phyloP scores from a whole-genome alignment of 2,113 vertebrate genomes.

The Tenrec ecaudatus region DNA sequence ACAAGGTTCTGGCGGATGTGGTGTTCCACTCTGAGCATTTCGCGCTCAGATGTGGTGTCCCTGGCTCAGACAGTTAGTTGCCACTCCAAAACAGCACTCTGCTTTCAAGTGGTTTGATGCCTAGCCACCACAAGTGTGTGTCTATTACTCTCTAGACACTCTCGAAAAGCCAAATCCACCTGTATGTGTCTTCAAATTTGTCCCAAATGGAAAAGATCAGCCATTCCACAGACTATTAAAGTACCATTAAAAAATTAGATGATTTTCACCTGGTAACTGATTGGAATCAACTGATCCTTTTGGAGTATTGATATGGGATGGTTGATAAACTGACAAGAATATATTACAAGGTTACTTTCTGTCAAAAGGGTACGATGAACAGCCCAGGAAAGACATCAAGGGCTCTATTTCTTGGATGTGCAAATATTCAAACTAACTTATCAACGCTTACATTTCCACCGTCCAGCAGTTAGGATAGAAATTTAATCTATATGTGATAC shows the following conservation, averaged over 20 bases:
- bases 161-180: not conserved
- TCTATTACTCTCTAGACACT: not conserved
- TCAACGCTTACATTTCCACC: not conserved
- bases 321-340: not conserved
- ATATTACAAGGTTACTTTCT: not conserved
- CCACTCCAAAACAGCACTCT: not conserved
- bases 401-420: not conserved
- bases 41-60: not conserved
- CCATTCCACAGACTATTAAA: not conserved
- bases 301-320: not conserved
- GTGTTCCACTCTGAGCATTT: not conserved
- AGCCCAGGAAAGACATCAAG: not conserved
- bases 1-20: not conserved
- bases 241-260: not conserved
- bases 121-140: not conserved
- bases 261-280: not conserved
- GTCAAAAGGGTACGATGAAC: not conserved
- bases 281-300: not conserved
- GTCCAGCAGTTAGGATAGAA: not conserved
- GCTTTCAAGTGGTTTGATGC: slow-evolving; percentile 27
- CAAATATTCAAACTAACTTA: not conserved
- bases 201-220: not conserved
- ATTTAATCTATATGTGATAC: not conserved
- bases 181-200: not conserved
- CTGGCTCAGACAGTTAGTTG: not conserved